Evolutionary conservation across 2,113 vertebrate genomes (phyloP), one percentile per base, ranked within the genome.

Genomic region (Glaucidium brasilianum): DNA sequence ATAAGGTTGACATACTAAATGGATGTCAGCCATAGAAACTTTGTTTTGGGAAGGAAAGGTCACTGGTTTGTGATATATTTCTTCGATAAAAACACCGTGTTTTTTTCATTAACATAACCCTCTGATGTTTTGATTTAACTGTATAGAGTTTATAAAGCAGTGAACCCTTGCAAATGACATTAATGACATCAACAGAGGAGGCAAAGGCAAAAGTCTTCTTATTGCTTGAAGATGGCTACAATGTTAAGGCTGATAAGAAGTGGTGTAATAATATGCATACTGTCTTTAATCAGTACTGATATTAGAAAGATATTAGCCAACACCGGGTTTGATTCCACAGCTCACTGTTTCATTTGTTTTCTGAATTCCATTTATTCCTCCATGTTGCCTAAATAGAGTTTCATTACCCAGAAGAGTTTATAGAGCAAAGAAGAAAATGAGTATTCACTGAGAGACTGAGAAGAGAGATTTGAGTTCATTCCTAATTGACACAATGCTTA

Each of bases 401-500:
- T 88, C 86, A 45, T 94, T 96, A 85, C 6, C 13, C 39, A 67
- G 37, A 73, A 74, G 55, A 69, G 13, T 71, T 81, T 90, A 62
- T 56, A 55, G 20, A 19, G 7, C 13, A 81, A 43, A 74, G 18
- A 5, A 90, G 74, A 85, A 94, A 94, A 94, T 80, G 25, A 69
- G 11, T 47, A 80, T 91, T 67, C 80, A n/a, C 49, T 58, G 23
- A 62, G 53, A 83, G 37, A 73, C 60, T 88, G 72, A 94, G 37
- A 52, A 87, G 45, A 81, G 62, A 94, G 63, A 72, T 92, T 69
- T 95, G 16, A 90, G 93, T 94, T 81, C 25, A 53, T 74, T 90
- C 52, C 35, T 96, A 95, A 95, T 60, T 92, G 71, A 86, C 91
- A 69, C 35, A 91, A 56, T 62, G 49, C 39, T 91, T 94, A 90